Conservation (phyloP, 1,140 invertebrate species). For the Aphaenogaster ashmeadi region DNA sequence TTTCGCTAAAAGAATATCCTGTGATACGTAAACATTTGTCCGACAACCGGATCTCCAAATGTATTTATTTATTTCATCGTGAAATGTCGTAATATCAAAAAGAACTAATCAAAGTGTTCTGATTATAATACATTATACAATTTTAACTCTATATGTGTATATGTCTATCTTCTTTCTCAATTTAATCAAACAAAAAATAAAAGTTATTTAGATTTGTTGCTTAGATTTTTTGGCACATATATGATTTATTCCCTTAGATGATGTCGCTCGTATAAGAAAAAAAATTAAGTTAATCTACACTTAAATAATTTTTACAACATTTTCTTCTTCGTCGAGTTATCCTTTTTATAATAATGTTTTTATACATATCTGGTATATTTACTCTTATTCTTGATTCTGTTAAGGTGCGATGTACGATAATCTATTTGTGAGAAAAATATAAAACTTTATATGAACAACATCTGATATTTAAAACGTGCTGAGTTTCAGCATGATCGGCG, state of each 20-base stretch:
- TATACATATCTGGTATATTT: not conserved
- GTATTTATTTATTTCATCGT: conserved; percentile 5
- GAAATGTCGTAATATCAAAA: not conserved
- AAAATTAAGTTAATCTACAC: not conserved
- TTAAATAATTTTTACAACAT: not conserved
- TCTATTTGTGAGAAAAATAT: not conserved
- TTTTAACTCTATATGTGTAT: not conserved
- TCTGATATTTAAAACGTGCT: conserved; percentile 11
- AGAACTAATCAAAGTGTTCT: not conserved
- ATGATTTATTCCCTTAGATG: not conserved
- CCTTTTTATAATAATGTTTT: not conserved
- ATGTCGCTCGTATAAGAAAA: not conserved
- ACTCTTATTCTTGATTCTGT: not conserved
- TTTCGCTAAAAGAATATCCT: not conserved
- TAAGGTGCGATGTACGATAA: not conserved
- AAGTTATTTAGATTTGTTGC: too few relatives aligned
- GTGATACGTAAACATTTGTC: not conserved
- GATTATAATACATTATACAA: not conserved
- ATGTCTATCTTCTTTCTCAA: not conserved
- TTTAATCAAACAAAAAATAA: not conserved
- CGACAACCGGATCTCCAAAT: not conserved
- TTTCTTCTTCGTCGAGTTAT: not conserved
- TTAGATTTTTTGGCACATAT: not conserved
- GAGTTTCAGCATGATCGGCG: not conserved
- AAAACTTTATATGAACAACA: not conserved